Evolutionary conservation across 2,113 vertebrate genomes (phyloP).

Genomic region (Tichodroma muraria): DNA sequence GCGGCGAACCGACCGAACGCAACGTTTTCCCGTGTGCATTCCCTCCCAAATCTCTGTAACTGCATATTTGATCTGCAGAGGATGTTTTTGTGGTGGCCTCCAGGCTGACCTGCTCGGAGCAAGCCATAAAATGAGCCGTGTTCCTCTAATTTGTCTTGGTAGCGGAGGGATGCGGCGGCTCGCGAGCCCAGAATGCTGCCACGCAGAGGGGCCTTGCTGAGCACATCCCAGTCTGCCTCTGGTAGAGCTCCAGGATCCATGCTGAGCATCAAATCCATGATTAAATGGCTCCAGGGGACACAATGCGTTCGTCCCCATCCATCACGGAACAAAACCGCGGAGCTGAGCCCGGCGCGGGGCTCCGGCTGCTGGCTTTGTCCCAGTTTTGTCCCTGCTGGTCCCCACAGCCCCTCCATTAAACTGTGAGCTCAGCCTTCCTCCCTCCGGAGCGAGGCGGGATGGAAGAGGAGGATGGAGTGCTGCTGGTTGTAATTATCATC

Average conservation of each 20-base stretch:
- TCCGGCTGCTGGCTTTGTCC: background rate
- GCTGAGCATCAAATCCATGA: background rate
- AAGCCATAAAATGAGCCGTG: background rate
- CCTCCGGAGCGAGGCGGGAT: accelerated
- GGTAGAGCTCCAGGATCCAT: background rate
- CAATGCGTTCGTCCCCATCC: background rate
- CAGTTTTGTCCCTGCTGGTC: background rate
- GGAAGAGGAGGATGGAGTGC: background rate
- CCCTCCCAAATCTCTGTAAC: background rate
- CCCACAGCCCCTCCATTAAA: background rate
- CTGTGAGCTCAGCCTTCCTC: background rate
- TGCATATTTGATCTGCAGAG: background rate
- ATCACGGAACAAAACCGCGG: background rate
- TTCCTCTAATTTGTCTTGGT: background rate
- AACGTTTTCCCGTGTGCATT: accelerated
- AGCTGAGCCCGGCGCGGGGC: background rate
- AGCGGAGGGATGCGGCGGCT: background rate
- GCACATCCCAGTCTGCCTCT: background rate
- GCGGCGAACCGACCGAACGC: accelerated
- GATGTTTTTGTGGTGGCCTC: background rate
- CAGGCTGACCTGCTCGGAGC: background rate
- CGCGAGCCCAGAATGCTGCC: background rate
- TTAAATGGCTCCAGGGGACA: background rate
- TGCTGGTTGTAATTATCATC: background rate
- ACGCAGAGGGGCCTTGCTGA: background rate